Evolutionary conservation across 2,888 invertebrate species (phyloP).

Genomic region (Nyleta sp.): DNA sequence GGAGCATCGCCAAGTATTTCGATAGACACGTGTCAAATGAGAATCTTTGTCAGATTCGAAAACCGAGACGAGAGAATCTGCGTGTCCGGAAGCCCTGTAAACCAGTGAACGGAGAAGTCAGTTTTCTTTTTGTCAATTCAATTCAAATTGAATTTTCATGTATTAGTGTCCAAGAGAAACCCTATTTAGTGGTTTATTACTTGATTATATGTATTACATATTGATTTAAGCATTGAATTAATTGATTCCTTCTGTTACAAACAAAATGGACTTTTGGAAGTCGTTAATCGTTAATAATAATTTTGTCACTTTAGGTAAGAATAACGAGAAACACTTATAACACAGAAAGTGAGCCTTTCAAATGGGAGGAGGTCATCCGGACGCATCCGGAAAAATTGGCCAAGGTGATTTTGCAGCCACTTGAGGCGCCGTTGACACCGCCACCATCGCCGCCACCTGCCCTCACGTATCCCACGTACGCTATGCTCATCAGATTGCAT

Average conservation of each 20-base stretch:
- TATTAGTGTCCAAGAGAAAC: background rate
- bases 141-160: too few species aligned
- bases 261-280: too few species aligned
- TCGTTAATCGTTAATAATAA: background rate
- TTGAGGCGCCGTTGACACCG: slow-evolving; percentile 72
- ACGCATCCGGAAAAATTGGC: slow-evolving; percentile 82
- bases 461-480: slow-evolving; percentile 85
- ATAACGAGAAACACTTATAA: slow-evolving; percentile 78
- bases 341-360: slow-evolving; percentile 77
- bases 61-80: slow-evolving; percentile 67
- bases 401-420: slow-evolving; percentile 76
- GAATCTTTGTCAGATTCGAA: slow-evolving; percentile 69
- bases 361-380: slow-evolving; percentile 82
- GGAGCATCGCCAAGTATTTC: slow-evolving; percentile 68
- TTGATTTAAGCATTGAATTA: too few species aligned
- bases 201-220: slow-evolving; percentile 1
- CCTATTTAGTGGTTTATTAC: too few species aligned
- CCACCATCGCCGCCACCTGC: slow-evolving; percentile 76
- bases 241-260: too few species aligned
- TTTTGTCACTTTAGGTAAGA: slow-evolving; percentile 72
- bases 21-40: slow-evolving; percentile 78
- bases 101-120: slow-evolving; percentile 79
- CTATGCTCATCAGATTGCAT: slow-evolving; percentile 88
- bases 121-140: slow-evolving; percentile 12
- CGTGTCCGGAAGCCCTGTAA: slow-evolving; percentile 79